Base-by-base conservation (phyloP, 1,140 invertebrate genomes). In the Arion vulgaris region DNA sequence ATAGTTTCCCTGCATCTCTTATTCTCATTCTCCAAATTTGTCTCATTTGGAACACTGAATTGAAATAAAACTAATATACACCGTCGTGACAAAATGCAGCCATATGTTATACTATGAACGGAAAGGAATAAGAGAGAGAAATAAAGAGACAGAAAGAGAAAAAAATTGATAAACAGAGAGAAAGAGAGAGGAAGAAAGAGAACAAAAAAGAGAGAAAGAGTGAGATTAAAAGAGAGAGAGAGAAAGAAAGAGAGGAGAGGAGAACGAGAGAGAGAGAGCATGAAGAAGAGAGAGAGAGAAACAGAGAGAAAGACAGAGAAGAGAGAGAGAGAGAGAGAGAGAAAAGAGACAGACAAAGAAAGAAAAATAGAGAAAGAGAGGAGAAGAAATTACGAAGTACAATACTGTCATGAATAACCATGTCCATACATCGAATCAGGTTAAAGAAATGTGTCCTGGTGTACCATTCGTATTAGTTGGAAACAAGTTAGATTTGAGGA, bases 401-500 rank as follows among this genome's bases (percentile, higher is more conserved):
- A 45, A n/a, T n/a, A 41, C n/a, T 11, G 15, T 23, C 9, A 34
- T 28, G 9, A 49, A 34, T 45, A 34, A 28, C 39, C 4, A 73
- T 19, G 34, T 28, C 13, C 0, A 73, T 39, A 53, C 89, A 89
- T 87, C 84, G 23, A 89, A 89, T 26, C 88, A 76, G 74, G 49
- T 93, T 28, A 87, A 89, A 81, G 91, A 93, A 84, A 92, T 91
- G 82, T 92, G 92, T 86, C 90, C 90, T 7, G 90, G 91, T 84
- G 90, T 91, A 41, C 92, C 92, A 45, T 88, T 92, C 49, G 91
- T 93, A 57, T 84, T 93, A 71, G 91, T 93, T 13, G 92, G 91
- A n/a, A 93, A 92, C 86, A 93, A 93, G 84, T 91, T 91, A 83
- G 92, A 93, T 86, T 95, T 99, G 87, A 95, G 98, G 89, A 98